Percentiles rank a stretch among this genome's conserved stretches.
phyloP scores from a whole-genome alignment of 1,140 invertebrate species.

The Conus betulinus region DNA sequence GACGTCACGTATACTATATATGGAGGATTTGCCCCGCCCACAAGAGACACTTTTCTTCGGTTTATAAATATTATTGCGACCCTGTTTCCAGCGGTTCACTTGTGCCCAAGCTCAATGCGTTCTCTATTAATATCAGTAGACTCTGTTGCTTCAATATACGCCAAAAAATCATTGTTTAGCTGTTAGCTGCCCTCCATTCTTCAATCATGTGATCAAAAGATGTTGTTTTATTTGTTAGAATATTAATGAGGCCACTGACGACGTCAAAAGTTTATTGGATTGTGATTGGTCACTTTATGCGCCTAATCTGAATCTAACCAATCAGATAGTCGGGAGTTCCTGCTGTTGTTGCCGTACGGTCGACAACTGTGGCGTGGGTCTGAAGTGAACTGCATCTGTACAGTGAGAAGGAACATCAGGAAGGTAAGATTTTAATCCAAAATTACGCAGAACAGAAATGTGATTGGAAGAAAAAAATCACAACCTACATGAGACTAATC shows the following conservation, averaged over 20 bases:
- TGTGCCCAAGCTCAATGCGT: background rate
- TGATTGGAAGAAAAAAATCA: slow-evolving; percentile 37
- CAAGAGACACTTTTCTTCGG: slow-evolving; percentile 6
- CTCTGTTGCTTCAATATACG: too few species aligned
- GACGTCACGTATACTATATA: slow-evolving; percentile 44
- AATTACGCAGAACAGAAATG: background rate
- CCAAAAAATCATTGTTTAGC: background rate
- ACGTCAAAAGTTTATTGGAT: slow-evolving; percentile 48
- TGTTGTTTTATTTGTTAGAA: slow-evolving; percentile 44
- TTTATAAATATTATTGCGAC: background rate
- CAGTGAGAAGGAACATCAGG: background rate
- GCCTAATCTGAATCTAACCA: slow-evolving; percentile 56
- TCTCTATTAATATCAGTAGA: too few species aligned
- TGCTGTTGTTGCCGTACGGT: slow-evolving; percentile 35
- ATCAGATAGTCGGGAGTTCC: slow-evolving; percentile 46
- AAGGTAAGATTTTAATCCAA: slow-evolving; percentile 18
- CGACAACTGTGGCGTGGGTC: slow-evolving; percentile 59
- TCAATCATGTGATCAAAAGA: slow-evolving; percentile 44
- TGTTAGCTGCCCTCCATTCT: background rate
- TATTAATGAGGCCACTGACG: slow-evolving; percentile 46
- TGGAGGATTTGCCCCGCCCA: slow-evolving; percentile 47
- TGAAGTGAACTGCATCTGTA: slow-evolving; percentile 20
- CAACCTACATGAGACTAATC: slow-evolving; percentile 46
- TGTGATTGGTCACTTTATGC: slow-evolving; percentile 59
- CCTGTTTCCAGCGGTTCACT: background rate